A percentile compares a stretch with the other conserved stretches of the same genome.
phyloP scores from a whole-genome alignment of 2,888 invertebrate genomes.

The Perizoma affinitatum region DNA sequence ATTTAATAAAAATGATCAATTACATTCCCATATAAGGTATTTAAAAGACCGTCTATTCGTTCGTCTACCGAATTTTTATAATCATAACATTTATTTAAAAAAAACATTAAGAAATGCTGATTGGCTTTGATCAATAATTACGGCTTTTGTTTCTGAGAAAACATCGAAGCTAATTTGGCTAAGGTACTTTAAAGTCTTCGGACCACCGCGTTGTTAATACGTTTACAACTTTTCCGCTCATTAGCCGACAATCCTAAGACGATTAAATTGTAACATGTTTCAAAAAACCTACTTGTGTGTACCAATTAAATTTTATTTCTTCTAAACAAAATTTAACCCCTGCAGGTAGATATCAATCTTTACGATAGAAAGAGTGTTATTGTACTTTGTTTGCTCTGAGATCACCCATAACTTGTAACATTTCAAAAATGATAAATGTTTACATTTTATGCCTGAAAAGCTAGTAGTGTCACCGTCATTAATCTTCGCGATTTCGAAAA shows the following conservation, averaged over 20 bases:
- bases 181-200: slow-evolving; percentile 24
- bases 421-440: slow-evolving; percentile 64
- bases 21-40: slow-evolving; percentile 45
- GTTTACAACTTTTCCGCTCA: slow-evolving; percentile 78
- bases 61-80: slow-evolving; percentile 40
- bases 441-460: slow-evolving; percentile 42
- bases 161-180: slow-evolving; percentile 27
- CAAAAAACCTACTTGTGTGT: slow-evolving; percentile 67
- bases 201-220: slow-evolving; percentile 73
- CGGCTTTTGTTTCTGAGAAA: slow-evolving; percentile 30
- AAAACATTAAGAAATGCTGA: slow-evolving; percentile 48
- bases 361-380: slow-evolving; percentile 62
- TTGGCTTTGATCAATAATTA: slow-evolving; percentile 43
- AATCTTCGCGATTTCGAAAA: slow-evolving; percentile 31
- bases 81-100: slow-evolving; percentile 32
- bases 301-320: slow-evolving; percentile 75
- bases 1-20: slow-evolving; percentile 49
- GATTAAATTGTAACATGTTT: slow-evolving; percentile 78
- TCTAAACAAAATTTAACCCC: slow-evolving; percentile 70
- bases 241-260: slow-evolving; percentile 73
- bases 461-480: slow-evolving; percentile 33
- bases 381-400: slow-evolving; percentile 45
- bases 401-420: slow-evolving; percentile 47
- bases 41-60: slow-evolving; percentile 44
- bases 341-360: slow-evolving; percentile 66